These are phyloP conservation scores for Mycteria americana DNA, from an alignment of 2,797 vertebrate species.

Conservation along the genomic window DNA sequence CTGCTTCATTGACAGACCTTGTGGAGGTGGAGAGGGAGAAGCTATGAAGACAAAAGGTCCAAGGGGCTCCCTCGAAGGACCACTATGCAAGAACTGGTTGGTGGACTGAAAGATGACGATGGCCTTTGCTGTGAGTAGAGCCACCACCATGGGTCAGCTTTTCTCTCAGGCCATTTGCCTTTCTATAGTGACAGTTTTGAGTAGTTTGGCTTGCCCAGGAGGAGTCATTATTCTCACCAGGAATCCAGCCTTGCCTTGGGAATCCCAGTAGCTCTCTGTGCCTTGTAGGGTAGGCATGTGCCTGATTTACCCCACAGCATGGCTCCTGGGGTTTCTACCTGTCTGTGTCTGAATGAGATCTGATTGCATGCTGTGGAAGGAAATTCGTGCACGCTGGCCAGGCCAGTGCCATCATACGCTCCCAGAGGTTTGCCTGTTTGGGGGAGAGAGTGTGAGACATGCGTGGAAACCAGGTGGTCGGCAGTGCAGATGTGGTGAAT, in stretches of 20 bases:
- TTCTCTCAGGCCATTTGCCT: background rate
- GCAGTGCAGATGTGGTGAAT: background rate
- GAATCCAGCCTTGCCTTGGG: background rate
- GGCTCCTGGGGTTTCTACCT: background rate
- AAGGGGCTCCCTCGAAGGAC: background rate
- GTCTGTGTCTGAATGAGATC: background rate
- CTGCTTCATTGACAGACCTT: background rate
- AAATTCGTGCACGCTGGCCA: background rate
- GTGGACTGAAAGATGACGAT: background rate
- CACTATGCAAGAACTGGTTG: background rate
- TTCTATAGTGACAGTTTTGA: background rate
- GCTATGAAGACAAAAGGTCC: background rate
- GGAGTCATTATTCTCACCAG: background rate
- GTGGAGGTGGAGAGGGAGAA: background rate
- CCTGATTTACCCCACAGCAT: background rate
- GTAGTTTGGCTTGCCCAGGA: background rate
- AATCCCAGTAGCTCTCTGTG: background rate
- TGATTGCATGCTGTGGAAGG: background rate
- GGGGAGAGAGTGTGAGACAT: background rate
- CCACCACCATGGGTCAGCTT: background rate
- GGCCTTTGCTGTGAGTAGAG: background rate
- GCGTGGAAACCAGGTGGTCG: background rate
- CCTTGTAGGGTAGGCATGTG: background rate
- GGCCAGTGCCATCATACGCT: background rate
- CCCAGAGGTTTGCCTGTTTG: background rate